These are phyloP conservation scores for Gobio gobio DNA, from an alignment of 2,113 vertebrate species.

Conservation along the genomic window DNA sequence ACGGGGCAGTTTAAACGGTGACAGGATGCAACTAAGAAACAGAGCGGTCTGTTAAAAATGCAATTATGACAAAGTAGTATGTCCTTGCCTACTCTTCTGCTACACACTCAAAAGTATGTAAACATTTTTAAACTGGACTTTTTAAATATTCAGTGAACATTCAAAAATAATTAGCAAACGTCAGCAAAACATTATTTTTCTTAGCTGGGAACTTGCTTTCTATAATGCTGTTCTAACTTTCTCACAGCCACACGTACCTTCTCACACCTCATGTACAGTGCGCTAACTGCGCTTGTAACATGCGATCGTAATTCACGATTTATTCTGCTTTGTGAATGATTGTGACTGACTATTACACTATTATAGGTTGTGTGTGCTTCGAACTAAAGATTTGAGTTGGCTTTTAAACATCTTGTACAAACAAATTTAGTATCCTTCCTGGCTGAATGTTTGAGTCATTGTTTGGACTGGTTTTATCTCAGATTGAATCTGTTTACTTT, in stretches of 20 bases:
- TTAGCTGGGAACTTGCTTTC: background rate
- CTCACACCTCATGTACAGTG: background rate
- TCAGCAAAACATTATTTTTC: too few relatives aligned
- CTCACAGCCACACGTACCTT: background rate
- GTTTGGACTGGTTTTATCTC: slow-evolving; percentile 16
- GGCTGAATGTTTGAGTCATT: slow-evolving; percentile 10
- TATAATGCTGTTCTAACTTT: background rate
- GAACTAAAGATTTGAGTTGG: background rate
- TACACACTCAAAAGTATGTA: too few relatives aligned
- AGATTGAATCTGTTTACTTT: slow-evolving; percentile 2
- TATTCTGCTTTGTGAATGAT: background rate
- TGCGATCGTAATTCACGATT: slow-evolving; percentile 5
- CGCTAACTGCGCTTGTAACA: background rate
- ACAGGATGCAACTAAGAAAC: too few relatives aligned
- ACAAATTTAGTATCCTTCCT: background rate
- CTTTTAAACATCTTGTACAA: slow-evolving; percentile 11
- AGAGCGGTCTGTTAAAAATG: too few relatives aligned
- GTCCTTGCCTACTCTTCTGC: too few relatives aligned
- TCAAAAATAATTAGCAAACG: too few relatives aligned
- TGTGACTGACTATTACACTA: background rate
- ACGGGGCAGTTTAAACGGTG: too few relatives aligned
- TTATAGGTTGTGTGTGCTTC: background rate
- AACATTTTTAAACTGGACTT: too few relatives aligned
- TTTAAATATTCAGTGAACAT: too few relatives aligned
- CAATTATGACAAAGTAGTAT: too few relatives aligned